These are phyloP conservation scores for Philaethria dido DNA, from an alignment of 2,888 invertebrate genomes.

Conservation along the genomic window DNA sequence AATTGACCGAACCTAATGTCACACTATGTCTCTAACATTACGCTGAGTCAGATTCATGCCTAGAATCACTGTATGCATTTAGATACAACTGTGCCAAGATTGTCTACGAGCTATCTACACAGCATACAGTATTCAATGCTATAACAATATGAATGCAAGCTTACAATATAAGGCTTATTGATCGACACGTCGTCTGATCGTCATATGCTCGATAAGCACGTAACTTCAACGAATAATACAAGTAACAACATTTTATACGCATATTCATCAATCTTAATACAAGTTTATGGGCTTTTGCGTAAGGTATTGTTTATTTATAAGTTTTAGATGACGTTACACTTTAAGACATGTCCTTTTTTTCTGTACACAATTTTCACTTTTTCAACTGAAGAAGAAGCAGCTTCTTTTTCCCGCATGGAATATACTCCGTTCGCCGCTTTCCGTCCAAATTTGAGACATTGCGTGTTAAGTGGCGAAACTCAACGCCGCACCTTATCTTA, in stretches of 20 bases:
- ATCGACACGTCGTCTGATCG: slow-evolving; percentile 41
- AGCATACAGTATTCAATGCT: background rate
- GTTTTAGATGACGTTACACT: background rate
- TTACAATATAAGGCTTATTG: slow-evolving; percentile 33
- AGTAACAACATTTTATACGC: slow-evolving; percentile 19
- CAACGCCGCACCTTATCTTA: no score
- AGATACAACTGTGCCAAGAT: background rate
- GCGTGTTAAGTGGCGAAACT: no score
- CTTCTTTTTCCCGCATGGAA: no score
- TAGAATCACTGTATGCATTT: background rate
- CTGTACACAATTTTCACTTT: background rate
- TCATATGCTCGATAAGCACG: slow-evolving; percentile 45
- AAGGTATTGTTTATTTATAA: background rate
- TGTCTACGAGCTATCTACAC: background rate
- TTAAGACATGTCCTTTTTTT: background rate
- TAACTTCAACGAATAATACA: slow-evolving; percentile 30
- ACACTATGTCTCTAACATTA: no score
- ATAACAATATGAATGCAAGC: slow-evolving; percentile 7
- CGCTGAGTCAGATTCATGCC: background rate
- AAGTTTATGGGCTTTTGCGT: background rate
- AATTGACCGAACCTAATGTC: no score
- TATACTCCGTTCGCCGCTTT: no score
- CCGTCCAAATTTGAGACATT: no score
- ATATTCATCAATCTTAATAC: background rate
- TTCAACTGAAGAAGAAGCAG: no score